Conservation (phyloP, 2,888 invertebrate genomes). For the Pharmacophagus antenor region DNA sequence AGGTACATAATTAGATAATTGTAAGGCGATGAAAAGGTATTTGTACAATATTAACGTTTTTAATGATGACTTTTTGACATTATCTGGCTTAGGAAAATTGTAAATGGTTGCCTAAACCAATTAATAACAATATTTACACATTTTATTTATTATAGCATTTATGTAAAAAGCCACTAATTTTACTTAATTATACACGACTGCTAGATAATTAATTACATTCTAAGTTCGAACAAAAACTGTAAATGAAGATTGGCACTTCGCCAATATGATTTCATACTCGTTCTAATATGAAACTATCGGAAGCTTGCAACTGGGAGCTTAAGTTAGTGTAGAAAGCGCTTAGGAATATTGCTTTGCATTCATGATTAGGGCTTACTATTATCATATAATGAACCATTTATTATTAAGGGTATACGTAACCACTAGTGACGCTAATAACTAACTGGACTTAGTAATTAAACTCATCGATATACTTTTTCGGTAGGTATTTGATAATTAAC, state of each 20-base stretch:
- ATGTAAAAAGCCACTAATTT: no score
- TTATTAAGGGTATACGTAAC: no score
- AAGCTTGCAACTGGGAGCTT: not conserved
- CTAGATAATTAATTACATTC: not conserved
- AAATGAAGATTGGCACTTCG: not conserved
- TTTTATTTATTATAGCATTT: no score
- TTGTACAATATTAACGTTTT: no score
- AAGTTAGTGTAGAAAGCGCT: not conserved
- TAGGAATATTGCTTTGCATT: not conserved
- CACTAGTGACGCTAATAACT: not conserved
- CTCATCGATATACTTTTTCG: not conserved
- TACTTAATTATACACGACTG: no score
- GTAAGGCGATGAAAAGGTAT: no score
- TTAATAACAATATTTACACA: no score
- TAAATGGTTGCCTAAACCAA: no score
- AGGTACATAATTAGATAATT: no score
- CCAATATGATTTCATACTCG: not conserved
- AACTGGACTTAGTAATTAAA: not conserved
- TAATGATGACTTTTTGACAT: no score
- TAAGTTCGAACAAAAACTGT: not conserved
- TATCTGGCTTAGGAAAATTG: no score
- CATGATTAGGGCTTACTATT: not conserved
- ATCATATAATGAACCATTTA: no score
- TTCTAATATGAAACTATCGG: constrained; percentile 1
- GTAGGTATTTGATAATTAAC: not conserved